A percentile compares a stretch with the other conserved stretches of the same genome.
Evolutionary conservation across 2,113 vertebrate species (phyloP).

Genomic region (Dasyurus viverrinus): DNA sequence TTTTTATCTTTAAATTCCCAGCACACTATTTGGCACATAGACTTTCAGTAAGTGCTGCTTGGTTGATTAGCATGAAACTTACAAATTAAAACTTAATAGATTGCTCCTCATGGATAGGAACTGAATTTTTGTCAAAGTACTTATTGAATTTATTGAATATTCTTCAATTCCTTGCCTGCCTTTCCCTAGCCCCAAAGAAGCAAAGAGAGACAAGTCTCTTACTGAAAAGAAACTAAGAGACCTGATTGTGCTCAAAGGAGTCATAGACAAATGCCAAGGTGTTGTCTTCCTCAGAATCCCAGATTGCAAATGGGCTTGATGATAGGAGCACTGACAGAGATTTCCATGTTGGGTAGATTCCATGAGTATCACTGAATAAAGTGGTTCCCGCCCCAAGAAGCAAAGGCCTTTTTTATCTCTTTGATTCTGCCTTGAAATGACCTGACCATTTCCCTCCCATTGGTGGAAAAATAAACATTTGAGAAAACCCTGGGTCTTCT

Average conservation of each 20-base stretch:
- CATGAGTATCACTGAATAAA: neutral
- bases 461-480: constrained; percentile 1
- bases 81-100: neutral
- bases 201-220: neutral
- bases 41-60: neutral
- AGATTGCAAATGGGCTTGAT: constrained; percentile 24
- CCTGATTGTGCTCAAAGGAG: neutral
- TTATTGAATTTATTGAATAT: neutral
- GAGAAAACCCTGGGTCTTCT: neutral
- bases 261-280: constrained; percentile 5
- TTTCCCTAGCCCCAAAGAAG: neutral
- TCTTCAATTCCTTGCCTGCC: rapidly evolving
- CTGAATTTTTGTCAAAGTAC: neutral
- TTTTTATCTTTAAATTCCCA: neutral
- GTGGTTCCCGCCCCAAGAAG: neutral
- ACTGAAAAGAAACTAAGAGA: neutral
- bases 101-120: neutral
- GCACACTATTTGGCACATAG: neutral
- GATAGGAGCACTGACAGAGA: neutral
- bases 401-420: neutral
- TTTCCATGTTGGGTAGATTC: neutral
- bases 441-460: neutral
- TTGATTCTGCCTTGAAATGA: constrained; percentile 14
- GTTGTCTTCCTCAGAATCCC: neutral
- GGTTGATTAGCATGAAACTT: neutral